Conservation (phyloP, 2,113 vertebrate genomes). For the Leptosomus discolor region DNA sequence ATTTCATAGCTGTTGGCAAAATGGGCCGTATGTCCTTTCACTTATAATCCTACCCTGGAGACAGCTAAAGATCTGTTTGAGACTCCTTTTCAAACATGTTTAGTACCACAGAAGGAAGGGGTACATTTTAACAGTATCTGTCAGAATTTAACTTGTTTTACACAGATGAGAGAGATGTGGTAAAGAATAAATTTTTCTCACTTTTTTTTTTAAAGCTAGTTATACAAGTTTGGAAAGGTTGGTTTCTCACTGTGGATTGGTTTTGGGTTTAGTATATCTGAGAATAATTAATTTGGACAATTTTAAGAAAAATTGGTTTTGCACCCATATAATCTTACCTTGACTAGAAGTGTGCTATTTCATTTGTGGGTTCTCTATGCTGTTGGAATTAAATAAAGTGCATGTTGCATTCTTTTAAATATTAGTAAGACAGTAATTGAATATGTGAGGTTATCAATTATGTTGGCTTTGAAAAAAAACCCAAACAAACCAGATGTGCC, state of each 20-base stretch:
- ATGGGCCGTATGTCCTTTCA: background rate
- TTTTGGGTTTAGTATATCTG: background rate
- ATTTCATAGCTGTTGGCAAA: background rate
- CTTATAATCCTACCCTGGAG: background rate
- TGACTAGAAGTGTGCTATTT: background rate
- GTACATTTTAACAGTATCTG: background rate
- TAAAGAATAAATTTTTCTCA: constrained; percentile 9
- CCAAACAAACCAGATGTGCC: background rate
- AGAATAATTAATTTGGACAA: background rate
- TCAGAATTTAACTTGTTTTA: background rate
- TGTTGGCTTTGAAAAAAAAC: background rate
- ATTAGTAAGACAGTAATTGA: background rate
- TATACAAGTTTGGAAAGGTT: constrained; percentile 34
- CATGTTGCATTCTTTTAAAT: background rate
- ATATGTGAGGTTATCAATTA: background rate
- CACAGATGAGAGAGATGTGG: background rate
- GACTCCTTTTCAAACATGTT: background rate
- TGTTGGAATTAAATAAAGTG: background rate
- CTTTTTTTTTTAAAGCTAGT: constrained; percentile 8
- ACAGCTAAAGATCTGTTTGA: background rate
- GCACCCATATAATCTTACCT: background rate
- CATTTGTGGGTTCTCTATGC: background rate
- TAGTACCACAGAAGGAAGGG: background rate
- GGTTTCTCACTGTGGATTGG: background rate
- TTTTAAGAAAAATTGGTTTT: constrained; percentile 33